Base-by-base conservation (phyloP, 2,797 vertebrate species). In the Silurus aristotelis region DNA sequence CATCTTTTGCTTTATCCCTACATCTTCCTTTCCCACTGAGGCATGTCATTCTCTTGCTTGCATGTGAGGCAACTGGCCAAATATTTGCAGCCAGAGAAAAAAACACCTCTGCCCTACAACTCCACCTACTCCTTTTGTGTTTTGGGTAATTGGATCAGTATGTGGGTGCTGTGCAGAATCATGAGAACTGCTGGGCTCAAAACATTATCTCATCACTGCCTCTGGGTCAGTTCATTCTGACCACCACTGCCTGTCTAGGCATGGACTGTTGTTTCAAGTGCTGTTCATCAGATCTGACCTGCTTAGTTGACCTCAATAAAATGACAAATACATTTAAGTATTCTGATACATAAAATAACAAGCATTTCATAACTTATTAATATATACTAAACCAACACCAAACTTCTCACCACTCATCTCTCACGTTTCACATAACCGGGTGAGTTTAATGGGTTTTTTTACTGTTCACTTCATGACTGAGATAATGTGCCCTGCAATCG, bases 11-110 rank as follows among this genome's bases (percentile, higher is more conserved):
- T 90, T 83, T 86, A 90, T 90, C 89, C 85, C 85, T 83, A 78
- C 72, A 83, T 88, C 78, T 61, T 48, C 71, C 61, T 70, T 61
- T 80, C 77, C 83, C 86, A 88, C 87, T 84, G 73, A 77, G 55
- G 27, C 90, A 93, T 94, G 93, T 92, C 94, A 93, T 92, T 94
- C 83, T 88, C 88, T 52, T 76, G 72, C 91, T 95, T 93, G 94
- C 92, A 63, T 46, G 58, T 87, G 87, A 87, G 89, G 89, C 87
- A 20, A 31, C 68, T 67, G 64, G 93, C 94, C 95, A 95, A 92
- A 92, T 88, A 83, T 76, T 92, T 92, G 92, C 93, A 83, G 75
- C 76, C 70, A 82, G n/a, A 83, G 61, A 63, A 70, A 38, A 38
- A 67, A 80, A 71, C 56, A 13, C 72, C 82, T 76, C 75, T 84